These are phyloP conservation scores for Spicauda simplicius DNA, from an alignment of 2,888 invertebrate species.

Conservation along the genomic window DNA sequence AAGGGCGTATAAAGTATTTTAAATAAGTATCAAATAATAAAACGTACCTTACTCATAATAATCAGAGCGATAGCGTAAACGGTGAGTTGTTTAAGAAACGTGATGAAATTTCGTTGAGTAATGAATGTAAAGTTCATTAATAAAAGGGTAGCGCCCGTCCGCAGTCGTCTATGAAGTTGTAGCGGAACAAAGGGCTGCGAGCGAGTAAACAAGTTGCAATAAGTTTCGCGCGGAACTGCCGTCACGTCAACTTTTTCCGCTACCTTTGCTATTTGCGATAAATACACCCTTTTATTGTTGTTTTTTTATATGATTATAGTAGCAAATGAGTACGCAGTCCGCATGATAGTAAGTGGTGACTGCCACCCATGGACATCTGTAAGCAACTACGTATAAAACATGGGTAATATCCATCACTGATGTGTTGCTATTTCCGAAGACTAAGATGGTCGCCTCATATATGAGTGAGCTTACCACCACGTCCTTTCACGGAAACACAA, in stretches of 20 bases:
- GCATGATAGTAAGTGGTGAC: too few species aligned
- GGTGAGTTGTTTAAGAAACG: conserved; percentile 6
- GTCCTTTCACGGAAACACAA: too few species aligned
- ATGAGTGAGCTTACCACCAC: too few species aligned
- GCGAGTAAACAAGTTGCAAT: conserved; percentile 75
- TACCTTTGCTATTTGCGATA: neutral
- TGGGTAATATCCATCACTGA: too few species aligned
- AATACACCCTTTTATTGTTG: neutral
- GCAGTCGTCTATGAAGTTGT: conserved; percentile 71
- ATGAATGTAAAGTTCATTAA: conserved; percentile 77
- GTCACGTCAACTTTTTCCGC: conserved; percentile 18
- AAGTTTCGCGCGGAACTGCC: conserved; percentile 28
- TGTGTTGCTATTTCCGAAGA: too few species aligned
- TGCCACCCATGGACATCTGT: too few species aligned
- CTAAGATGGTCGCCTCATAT: too few species aligned
- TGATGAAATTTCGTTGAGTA: conserved; percentile 46
- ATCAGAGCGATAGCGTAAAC: neutral
- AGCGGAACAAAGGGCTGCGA: conserved; percentile 71
- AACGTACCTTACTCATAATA: neutral
- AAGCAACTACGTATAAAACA: too few species aligned
- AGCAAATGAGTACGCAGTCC: too few species aligned
- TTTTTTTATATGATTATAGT: too few species aligned
- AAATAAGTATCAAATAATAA: too few species aligned
- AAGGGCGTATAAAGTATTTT: too few species aligned
- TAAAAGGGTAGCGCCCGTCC: conserved; percentile 61